Conservation (phyloP, 2,797 vertebrate genomes). For the Sebastiscus tertius region DNA sequence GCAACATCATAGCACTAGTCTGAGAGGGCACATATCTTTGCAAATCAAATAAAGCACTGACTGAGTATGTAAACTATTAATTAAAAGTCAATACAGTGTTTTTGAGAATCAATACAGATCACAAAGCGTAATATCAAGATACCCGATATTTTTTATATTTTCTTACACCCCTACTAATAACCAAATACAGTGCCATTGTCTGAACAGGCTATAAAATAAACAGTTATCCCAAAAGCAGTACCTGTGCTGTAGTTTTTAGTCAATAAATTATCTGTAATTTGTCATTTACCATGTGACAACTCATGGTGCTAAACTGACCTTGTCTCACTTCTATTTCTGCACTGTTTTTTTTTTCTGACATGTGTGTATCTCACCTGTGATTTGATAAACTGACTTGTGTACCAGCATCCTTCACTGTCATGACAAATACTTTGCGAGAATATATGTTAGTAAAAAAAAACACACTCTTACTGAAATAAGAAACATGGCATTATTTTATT, state of each 20-base stretch:
- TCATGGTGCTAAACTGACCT: neutral
- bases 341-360: neutral
- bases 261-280: neutral
- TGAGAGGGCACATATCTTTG: too few species aligned
- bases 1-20: too few species aligned
- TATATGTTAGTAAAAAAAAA: neutral
- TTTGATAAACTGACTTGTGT: neutral
- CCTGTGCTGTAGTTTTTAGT: neutral
- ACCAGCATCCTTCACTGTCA: neutral
- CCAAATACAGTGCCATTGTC: neutral
- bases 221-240: neutral
- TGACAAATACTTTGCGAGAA: neutral
- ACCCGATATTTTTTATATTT: too few species aligned
- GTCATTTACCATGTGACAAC: neutral
- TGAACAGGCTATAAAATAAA: neutral
- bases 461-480: neutral
- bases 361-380: conserved; percentile 3
- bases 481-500: neutral
- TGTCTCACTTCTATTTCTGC: neutral
- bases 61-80: too few species aligned
- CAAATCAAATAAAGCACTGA: too few species aligned
- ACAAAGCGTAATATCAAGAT: too few species aligned
- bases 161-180: neutral
- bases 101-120: too few species aligned
- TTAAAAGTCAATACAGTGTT: too few species aligned